Evolutionary conservation across 2,113 vertebrate genomes (phyloP).

Genomic region (Clarias batrachus): DNA sequence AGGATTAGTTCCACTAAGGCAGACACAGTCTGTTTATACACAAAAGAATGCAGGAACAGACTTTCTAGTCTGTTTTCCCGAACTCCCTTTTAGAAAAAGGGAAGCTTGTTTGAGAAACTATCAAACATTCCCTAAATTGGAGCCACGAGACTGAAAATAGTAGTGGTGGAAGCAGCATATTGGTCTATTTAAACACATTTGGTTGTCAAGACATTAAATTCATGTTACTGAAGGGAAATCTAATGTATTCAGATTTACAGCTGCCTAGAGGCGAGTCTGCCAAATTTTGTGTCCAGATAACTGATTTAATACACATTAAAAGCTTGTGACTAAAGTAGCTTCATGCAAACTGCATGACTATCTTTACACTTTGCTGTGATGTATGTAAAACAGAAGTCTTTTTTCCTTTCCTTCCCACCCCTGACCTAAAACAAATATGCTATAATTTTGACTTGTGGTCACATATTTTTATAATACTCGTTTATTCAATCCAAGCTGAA

Average conservation of each 20-base stretch:
- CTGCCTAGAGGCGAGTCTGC: background rate
- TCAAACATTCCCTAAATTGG: background rate
- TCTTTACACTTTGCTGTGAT: background rate
- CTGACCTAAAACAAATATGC: background rate
- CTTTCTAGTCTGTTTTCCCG: background rate
- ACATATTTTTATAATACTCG: background rate
- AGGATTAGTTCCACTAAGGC: background rate
- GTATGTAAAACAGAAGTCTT: background rate
- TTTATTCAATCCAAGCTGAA: background rate
- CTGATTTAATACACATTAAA: background rate
- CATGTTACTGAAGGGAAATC: background rate
- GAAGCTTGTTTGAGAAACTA: background rate
- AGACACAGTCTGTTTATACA: background rate
- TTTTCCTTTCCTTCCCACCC: background rate
- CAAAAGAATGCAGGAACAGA: conserved; percentile 4
- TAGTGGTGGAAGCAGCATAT: background rate
- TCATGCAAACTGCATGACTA: background rate
- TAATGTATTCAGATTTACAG: background rate
- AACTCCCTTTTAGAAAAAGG: background rate
- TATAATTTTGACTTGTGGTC: background rate
- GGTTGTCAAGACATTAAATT: background rate
- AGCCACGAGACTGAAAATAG: background rate
- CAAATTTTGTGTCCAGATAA: background rate
- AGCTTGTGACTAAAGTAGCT: background rate
- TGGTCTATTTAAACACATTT: background rate